Evolutionary conservation across 2,888 invertebrate genomes (phyloP).

Genomic region (Anoncus sp.): DNA sequence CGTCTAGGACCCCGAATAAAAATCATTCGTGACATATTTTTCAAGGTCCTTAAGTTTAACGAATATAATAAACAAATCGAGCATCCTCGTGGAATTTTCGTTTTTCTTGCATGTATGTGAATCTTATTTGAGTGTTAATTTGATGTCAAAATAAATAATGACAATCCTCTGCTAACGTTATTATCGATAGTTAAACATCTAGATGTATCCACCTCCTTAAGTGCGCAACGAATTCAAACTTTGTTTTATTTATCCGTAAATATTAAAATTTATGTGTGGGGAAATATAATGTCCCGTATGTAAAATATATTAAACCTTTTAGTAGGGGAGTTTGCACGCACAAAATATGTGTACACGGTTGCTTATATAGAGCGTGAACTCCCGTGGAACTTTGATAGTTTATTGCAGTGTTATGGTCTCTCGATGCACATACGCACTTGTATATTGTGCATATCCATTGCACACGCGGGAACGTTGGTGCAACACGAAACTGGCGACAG

Average conservation of each 20-base stretch:
- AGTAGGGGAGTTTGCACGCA: neutral
- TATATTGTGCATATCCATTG: slow-evolving; percentile 15
- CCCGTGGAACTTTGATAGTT: slow-evolving; percentile 51
- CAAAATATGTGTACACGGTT: neutral
- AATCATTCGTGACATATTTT: no score
- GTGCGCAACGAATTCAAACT: no score
- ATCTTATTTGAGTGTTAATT: no score
- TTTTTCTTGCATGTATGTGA: no score
- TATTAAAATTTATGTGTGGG: neutral
- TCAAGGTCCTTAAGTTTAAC: no score
- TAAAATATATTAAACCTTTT: slow-evolving; percentile 4
- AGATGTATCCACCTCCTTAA: no score
- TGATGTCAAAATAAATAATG: no score
- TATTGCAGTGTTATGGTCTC: slow-evolving; percentile 42
- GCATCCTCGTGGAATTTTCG: no score
- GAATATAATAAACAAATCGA: no score
- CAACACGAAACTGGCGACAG: slow-evolving; percentile 24
- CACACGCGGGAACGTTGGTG: slow-evolving; percentile 37
- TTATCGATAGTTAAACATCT: no score
- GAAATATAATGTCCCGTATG: neutral
- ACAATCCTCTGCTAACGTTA: no score
- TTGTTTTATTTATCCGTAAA: neutral
- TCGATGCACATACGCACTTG: slow-evolving; percentile 40
- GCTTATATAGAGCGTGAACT: slow-evolving; percentile 6
- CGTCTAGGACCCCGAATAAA: no score